A percentile compares a stretch with the other conserved stretches of the same genome.
phyloP scores from a whole-genome alignment of 2,113 vertebrate species.

The Dipodomys stephensi region DNA sequence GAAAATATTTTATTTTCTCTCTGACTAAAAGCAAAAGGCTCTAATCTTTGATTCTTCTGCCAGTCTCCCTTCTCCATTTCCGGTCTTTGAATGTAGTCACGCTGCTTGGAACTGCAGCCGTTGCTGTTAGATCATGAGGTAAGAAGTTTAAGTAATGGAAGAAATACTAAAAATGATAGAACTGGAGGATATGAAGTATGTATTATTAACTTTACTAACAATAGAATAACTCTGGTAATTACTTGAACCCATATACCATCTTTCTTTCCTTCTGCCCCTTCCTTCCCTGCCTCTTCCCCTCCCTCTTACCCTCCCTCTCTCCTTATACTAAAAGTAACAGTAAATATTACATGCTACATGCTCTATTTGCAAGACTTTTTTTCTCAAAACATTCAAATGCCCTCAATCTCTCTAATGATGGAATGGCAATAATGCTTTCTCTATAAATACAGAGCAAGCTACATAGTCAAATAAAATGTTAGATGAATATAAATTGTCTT shows the following conservation, averaged over 20 bases:
- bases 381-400: neutral
- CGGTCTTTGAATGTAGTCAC: neutral
- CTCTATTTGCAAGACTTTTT: neutral
- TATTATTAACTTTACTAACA: neutral
- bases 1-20: constrained; percentile 9
- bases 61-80: neutral
- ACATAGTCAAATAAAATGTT: neutral
- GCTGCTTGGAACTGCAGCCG: neutral
- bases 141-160: neutral
- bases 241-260: neutral
- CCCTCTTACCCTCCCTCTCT: neutral
- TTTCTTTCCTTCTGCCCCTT: neutral
- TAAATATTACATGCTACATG: neutral
- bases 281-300: too few species aligned
- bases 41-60: neutral
- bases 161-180: neutral
- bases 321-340: neutral
- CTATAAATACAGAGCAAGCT: constrained; percentile 44
- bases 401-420: neutral
- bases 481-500: constrained; percentile 21
- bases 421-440: constrained; percentile 14
- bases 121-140: neutral
- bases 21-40: constrained; percentile 9
- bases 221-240: neutral
- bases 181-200: neutral